Conservation (phyloP, 2,888 invertebrate species). For the Fragum fragum region DNA sequence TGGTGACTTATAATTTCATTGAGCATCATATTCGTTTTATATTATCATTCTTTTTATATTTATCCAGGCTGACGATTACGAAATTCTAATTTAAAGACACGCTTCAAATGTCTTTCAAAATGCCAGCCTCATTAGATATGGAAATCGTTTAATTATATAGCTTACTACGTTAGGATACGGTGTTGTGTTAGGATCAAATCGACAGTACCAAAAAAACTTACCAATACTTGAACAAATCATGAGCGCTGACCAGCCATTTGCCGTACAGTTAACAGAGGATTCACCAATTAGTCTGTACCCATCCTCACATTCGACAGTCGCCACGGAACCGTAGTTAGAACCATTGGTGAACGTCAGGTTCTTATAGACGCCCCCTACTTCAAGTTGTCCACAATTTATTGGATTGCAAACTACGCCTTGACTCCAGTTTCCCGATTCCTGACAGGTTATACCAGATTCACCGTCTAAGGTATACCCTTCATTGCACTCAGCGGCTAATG, state of each 20-base stretch:
- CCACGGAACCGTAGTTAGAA: slow-evolving; percentile 12
- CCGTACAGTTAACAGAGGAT: not conserved
- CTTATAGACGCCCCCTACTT: not conserved
- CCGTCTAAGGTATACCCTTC: not conserved
- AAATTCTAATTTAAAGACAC: too few relatives aligned
- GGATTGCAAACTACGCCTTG: not conserved
- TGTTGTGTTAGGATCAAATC: too few relatives aligned
- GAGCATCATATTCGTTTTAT: too few relatives aligned
- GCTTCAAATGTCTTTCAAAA: too few relatives aligned
- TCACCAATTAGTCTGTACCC: not conserved
- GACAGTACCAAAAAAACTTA: too few relatives aligned
- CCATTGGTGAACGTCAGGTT: not conserved
- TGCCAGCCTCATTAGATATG: too few relatives aligned
- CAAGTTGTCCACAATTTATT: not conserved
- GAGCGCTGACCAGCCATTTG: not conserved
- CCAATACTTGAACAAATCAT: not conserved
- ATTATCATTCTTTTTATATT: too few relatives aligned
- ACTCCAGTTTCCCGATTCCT: slow-evolving; percentile 4
- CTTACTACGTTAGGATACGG: too few relatives aligned
- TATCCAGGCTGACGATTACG: too few relatives aligned
- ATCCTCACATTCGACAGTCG: slow-evolving; percentile 15
- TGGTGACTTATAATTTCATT: too few relatives aligned
- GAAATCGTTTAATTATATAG: too few relatives aligned
- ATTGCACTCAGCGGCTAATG: not conserved
- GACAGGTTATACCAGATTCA: not conserved